Base-by-base conservation (phyloP, 2,113 vertebrate species). In the Ciconia maguari region DNA sequence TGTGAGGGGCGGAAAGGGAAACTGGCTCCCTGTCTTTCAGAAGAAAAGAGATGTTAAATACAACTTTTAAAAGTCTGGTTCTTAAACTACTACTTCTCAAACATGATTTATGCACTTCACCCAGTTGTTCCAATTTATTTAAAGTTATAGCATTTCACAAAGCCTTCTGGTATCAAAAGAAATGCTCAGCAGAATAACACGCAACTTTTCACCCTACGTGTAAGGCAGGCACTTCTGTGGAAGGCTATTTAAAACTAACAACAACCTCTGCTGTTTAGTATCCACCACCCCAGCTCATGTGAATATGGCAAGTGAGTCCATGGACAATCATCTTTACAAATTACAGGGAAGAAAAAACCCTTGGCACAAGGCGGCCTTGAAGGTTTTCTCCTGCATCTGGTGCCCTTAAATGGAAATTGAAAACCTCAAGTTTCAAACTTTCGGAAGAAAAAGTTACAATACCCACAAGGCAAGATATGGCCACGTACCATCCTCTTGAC, bases 31-130 rank as follows among this genome's bases (percentile, higher is more conserved):
- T 27, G 14, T 65, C 74, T 83, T 94, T 85, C 42, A 82, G 78
- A 84, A 76, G 68, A 71, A 83, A 78, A 66, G 74, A 79, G 49
- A 94, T 36, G 89, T 38, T 92, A 95, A 93, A 90, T 68, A 88
- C 91, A 97, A 93, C 91, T 91, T 90, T 68, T 66, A 26, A 55
- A 96, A 91, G 75, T 26, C 75, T 88, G 54, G 60, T 81, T 92
- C 89, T 90, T 95, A 95, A 96, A 96, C 91, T 93, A 83, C 89
- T 95, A 68, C 78, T 94, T 96, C 79, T 93, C 90, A 74, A 95
- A 86, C 3, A 29, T 71, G 87, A 96, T 51, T 93, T 89, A 97
- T 72, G 82, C 34, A 55, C 69, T 83, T 95, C 75, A 52, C 58
- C 55, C 81, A 29, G 77, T 83, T 82, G 51, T 46, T 92, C 48